Base-by-base conservation (phyloP, 2,797 vertebrate species). In the Sebastes taczanowskii region DNA sequence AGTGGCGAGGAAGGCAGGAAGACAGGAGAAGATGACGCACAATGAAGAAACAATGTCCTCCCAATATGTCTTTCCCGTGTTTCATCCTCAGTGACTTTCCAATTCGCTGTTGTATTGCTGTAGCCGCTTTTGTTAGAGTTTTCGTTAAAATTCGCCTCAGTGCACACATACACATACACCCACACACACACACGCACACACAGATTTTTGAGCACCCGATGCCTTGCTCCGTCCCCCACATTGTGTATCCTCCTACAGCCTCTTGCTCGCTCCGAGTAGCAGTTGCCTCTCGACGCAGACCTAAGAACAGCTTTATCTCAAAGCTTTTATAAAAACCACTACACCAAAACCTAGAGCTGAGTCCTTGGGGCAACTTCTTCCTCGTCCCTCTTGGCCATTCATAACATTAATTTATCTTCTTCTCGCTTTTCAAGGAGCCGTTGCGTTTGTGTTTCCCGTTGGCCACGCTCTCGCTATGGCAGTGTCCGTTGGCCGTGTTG, bases 371-470 rank as follows among this genome's bases (percentile, higher is more conserved):
- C 89, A 90, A 91, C 91, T 73, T 83, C 86, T 80, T 89, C 87
- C 85, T 88, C 58, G 13, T 89, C 82, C 84, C 68, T 84, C 80
- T 81, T 78, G 80, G 62, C 81, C 73, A 25, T 80, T 75, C 18
- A 5, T 87, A 91, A 77, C 71, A 78, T 97, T 97, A 99, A 96
- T 99, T 98, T 14, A 97, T 95, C 91, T 99, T 99, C 93, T 99
- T 99, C 80, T 99, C 97, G n/a, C 92, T 97, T 95, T 94, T 97
- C 87, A 98, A 95, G 71, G 98, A 96, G 87, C 97, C 97, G 1
- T 99, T 99, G 94, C 96, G 95, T 95, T 97, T 97, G 95, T 98
- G 97, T 90, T 97, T 97, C 85, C 98, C 98, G 59, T 99, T 99
- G 69, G 95, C 95, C 89, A 98, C 90, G 80, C 97, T 97, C 1